phyloP scores from a whole-genome alignment of 2,888 invertebrate species.

The Nomada fucata region DNA sequence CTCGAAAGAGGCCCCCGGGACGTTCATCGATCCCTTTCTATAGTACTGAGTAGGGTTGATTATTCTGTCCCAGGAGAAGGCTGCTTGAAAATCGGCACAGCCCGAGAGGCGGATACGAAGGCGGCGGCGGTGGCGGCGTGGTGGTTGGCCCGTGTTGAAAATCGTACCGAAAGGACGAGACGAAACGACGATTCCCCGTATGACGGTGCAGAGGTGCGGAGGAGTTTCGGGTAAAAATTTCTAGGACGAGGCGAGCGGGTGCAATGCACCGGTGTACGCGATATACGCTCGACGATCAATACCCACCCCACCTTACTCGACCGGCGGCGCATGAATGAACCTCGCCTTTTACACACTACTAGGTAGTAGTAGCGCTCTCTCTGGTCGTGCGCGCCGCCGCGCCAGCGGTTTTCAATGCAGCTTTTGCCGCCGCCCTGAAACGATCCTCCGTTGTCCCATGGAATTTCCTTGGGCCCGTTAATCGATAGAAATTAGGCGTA shows the following conservation, averaged over 20 bases:
- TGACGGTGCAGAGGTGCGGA: slow-evolving; percentile 47
- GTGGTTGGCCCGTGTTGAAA: slow-evolving; percentile 16
- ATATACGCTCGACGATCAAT: slow-evolving; percentile 81
- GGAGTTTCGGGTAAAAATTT: slow-evolving; percentile 75
- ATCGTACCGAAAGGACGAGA: slow-evolving; percentile 43
- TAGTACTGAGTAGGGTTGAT: slow-evolving; percentile 34
- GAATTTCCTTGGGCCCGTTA: background rate
- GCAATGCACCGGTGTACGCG: slow-evolving; percentile 77
- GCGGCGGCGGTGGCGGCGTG: background rate
- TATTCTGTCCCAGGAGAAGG: slow-evolving; percentile 33
- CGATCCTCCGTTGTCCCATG: background rate
- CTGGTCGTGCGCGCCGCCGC: slow-evolving; percentile 50
- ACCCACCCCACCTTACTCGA: slow-evolving; percentile 81
- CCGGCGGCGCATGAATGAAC: slow-evolving; percentile 83
- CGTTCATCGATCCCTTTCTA: slow-evolving; percentile 38
- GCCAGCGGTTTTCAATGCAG: slow-evolving; percentile 48
- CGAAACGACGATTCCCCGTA: slow-evolving; percentile 4
- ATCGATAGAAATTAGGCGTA: background rate
- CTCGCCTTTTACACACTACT: slow-evolving; percentile 78
- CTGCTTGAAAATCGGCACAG: slow-evolving; percentile 14
- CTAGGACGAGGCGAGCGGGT: slow-evolving; percentile 77
- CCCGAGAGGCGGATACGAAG: slow-evolving; percentile 34
- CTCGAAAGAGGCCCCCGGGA: slow-evolving; percentile 44
- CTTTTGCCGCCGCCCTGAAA: background rate
- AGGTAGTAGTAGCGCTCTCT: slow-evolving; percentile 55